phyloP scores from a whole-genome alignment of 2,797 vertebrate species.

The Percopsis omiscomaycus region DNA sequence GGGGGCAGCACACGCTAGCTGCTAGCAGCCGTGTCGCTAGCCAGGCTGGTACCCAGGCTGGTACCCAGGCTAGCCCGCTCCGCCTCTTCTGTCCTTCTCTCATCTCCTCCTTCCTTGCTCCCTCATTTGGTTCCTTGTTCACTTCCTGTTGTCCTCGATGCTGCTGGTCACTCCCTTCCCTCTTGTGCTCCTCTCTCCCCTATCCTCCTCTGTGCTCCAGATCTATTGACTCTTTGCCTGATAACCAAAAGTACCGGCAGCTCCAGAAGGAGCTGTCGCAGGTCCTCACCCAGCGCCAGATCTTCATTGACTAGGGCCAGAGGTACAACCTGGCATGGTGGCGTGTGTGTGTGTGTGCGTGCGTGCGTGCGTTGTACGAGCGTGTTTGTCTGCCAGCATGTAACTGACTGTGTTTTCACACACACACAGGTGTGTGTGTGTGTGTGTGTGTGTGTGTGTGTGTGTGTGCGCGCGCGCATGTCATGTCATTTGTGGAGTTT shows the following conservation, averaged over 20 bases:
- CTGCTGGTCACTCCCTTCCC: constrained; percentile 8
- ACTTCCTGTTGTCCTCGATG: constrained; percentile 7
- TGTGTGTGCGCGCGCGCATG: constrained; percentile 6
- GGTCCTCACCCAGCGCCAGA: constrained; percentile 99
- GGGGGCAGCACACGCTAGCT: too few relatives aligned
- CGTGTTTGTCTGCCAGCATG: constrained; percentile 20
- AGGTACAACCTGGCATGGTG: constrained; percentile 84
- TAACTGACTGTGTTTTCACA: too few relatives aligned
- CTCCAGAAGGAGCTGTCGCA: constrained; percentile 99
- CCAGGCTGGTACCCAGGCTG: too few relatives aligned
- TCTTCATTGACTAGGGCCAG: constrained; percentile 96
- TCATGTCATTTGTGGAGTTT: constrained; percentile 22
- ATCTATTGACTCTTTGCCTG: constrained; percentile 98
- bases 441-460: constrained; percentile 11
- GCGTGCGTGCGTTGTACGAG: neutral
- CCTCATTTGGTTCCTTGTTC: constrained; percentile 21
- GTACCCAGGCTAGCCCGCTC: too few relatives aligned
- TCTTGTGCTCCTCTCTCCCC: constrained; percentile 31
- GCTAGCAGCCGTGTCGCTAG: too few relatives aligned
- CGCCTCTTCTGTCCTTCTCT: neutral
- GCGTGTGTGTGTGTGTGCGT: neutral
- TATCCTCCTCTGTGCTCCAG: constrained; percentile 76
- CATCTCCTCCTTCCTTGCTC: neutral
- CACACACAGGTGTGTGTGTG: constrained; percentile 32
- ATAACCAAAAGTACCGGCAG: constrained; percentile 99